Evolutionary conservation across 2,888 invertebrate species (phyloP).

Genomic region (Malthinus seriepunctatus): DNA sequence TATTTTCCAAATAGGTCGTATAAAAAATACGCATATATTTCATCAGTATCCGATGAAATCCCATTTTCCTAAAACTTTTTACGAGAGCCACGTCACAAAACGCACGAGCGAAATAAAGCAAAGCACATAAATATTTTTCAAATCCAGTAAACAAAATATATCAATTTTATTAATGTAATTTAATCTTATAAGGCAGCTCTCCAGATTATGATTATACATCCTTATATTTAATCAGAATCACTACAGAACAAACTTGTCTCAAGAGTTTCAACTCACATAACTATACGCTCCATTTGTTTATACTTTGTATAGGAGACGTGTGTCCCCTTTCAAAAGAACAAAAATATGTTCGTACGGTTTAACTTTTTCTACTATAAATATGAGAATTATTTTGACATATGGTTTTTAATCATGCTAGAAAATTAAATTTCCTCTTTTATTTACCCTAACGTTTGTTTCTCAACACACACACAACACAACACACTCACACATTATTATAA

Average conservation of each 20-base stretch:
- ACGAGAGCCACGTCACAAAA: constrained; percentile 27
- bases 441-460: constrained; percentile 29
- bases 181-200: constrained; percentile 31
- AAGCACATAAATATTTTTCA: constrained; percentile 37
- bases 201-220: constrained; percentile 27
- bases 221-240: constrained; percentile 33
- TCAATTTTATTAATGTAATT: constrained; percentile 34
- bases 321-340: constrained; percentile 18
- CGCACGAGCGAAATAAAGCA: constrained; percentile 27
- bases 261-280: constrained; percentile 18
- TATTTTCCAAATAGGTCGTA: constrained; percentile 32
- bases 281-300: constrained; percentile 26
- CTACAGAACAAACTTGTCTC: constrained; percentile 12
- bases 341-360: constrained; percentile 11
- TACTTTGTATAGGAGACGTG: neutral
- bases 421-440: constrained; percentile 46
- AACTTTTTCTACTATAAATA: constrained; percentile 15
- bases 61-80: constrained; percentile 35
- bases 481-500: constrained; percentile 1
- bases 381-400: constrained; percentile 19
- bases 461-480: no score
- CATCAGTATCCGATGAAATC: constrained; percentile 35
- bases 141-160: constrained; percentile 36
- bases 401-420: constrained; percentile 26
- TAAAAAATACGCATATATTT: constrained; percentile 36